Percentiles rank a stretch among this genome's conserved stretches.
phyloP scores from a whole-genome alignment of 2,888 invertebrate genomes.

The Apodemia hepburni region DNA sequence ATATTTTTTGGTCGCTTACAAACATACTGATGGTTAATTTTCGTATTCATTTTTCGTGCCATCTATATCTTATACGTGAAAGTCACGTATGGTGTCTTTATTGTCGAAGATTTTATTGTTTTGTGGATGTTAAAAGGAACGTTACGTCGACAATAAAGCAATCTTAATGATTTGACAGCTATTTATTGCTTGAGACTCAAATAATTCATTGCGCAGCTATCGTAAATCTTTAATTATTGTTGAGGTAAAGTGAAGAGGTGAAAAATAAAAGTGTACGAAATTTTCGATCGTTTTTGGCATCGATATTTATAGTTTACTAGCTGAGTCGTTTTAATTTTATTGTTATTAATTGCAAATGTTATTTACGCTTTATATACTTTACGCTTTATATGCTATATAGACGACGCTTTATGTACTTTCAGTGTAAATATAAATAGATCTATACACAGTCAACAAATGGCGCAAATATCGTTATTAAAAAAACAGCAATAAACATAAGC shows the following conservation, averaged over 20 bases:
- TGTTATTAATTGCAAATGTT: too few relatives aligned
- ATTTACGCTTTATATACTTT: too few relatives aligned
- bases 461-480: too few relatives aligned
- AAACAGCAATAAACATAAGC: too few relatives aligned
- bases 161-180: conserved; percentile 8
- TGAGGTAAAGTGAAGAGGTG: not conserved
- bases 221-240: conserved; percentile 13
- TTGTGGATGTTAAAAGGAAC: conserved; percentile 33
- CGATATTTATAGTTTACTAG: not conserved
- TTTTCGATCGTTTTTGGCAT: conserved; percentile 10
- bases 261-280: not conserved
- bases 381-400: too few relatives aligned
- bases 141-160: conserved; percentile 21
- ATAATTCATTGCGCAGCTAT: not conserved
- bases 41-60: not conserved
- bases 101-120: conserved; percentile 56
- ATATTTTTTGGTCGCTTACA: too few relatives aligned
- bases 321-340: too few relatives aligned
- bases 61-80: conserved; percentile 37
- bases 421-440: too few relatives aligned
- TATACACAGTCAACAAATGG: too few relatives aligned
- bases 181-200: conserved; percentile 12
- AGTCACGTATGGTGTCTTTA: conserved; percentile 52
- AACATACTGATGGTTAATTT: not conserved
- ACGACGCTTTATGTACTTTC: too few relatives aligned